A percentile compares a stretch with the other conserved stretches of the same genome.
Evolutionary conservation across 2,113 vertebrate species (phyloP).

Genomic region (Amphiprion percula): DNA sequence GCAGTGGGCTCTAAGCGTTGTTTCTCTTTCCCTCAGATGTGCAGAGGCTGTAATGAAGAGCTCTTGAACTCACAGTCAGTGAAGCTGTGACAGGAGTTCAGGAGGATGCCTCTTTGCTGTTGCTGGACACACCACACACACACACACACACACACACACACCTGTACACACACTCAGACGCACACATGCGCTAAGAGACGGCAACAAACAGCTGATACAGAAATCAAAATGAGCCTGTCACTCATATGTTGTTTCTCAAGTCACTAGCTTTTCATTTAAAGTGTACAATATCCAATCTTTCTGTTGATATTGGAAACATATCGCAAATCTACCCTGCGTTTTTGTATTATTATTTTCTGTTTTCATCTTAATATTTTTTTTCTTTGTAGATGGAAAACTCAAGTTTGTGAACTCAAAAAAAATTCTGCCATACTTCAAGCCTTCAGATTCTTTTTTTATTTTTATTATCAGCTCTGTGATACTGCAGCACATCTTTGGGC

Average conservation of each 20-base stretch:
- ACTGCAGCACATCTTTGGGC: slow-evolving; percentile 55
- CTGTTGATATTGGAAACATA: slow-evolving; percentile 16
- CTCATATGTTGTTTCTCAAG: slow-evolving; percentile 87
- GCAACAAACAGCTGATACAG: slow-evolving; percentile 35
- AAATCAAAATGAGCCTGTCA: slow-evolving; percentile 92
- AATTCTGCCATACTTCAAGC: slow-evolving; percentile 16
- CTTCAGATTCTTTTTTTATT: neutral
- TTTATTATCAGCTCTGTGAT: slow-evolving; percentile 51
- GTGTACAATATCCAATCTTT: slow-evolving; percentile 19
- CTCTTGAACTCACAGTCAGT: slow-evolving; percentile 87
- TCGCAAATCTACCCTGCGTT: neutral
- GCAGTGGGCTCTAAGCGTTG: slow-evolving; percentile 76
- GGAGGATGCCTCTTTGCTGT: slow-evolving; percentile 85
- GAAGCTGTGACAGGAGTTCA: slow-evolving; percentile 90
- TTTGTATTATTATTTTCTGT: neutral
- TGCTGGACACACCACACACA: slow-evolving; percentile 53
- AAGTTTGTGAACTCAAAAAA: slow-evolving; percentile 27
- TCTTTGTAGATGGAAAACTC: neutral
- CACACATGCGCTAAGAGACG: neutral
- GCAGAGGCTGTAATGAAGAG: slow-evolving; percentile 86
- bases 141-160: slow-evolving; percentile 46
- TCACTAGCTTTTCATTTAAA: slow-evolving; percentile 84
- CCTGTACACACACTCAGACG: slow-evolving; percentile 12
- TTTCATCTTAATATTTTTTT: slow-evolving; percentile 18
- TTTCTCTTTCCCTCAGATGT: slow-evolving; percentile 82